Evolutionary conservation across 2,888 invertebrate species (phyloP).

Genomic region (Pristionchus mayeri): DNA sequence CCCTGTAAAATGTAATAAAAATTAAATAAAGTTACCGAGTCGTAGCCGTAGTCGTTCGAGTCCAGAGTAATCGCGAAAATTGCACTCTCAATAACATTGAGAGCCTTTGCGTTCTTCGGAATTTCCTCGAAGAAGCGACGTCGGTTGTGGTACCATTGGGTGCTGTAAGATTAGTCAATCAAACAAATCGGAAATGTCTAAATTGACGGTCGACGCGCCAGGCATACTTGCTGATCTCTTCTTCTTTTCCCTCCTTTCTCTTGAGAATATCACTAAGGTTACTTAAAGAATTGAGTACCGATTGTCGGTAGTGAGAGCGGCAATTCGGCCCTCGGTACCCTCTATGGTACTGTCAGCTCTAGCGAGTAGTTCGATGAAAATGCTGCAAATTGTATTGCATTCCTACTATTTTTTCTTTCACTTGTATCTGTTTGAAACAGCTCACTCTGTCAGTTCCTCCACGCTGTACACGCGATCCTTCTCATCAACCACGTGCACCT

Average conservation of each 20-base stretch:
- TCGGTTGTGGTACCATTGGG: conserved; percentile 66
- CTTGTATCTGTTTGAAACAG: too few relatives aligned
- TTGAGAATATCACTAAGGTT: too few relatives aligned
- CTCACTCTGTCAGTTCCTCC: conserved; percentile 61
- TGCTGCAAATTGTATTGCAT: too few relatives aligned
- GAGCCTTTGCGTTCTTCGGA: conserved; percentile 58
- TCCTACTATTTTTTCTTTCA: too few relatives aligned
- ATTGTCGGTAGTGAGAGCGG: conserved; percentile 67
- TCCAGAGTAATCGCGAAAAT: conserved; percentile 65
- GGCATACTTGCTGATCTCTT: too few relatives aligned
- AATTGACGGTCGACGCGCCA: too few relatives aligned
- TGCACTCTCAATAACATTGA: conserved; percentile 65
- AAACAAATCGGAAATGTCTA: too few relatives aligned
- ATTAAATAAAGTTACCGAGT: too few relatives aligned
- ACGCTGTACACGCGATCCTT: conserved; percentile 55
- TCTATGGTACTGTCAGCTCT: conserved; percentile 57
- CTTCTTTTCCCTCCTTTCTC: too few relatives aligned
- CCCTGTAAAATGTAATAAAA: too few relatives aligned
- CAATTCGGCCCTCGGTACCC: conserved; percentile 56
- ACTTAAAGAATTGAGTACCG: background rate
- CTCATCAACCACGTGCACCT: conserved; percentile 64
- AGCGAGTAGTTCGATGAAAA: conserved; percentile 66
- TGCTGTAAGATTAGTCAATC: conserved; percentile 50
- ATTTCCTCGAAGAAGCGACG: conserved; percentile 67
- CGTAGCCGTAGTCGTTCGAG: conserved; percentile 61